A percentile compares a stretch with the other conserved stretches of the same genome.
These are phyloP conservation scores for Drosophila nigrodunni DNA, from an alignment of 1,140 invertebrate genomes.

Conservation along the genomic window DNA sequence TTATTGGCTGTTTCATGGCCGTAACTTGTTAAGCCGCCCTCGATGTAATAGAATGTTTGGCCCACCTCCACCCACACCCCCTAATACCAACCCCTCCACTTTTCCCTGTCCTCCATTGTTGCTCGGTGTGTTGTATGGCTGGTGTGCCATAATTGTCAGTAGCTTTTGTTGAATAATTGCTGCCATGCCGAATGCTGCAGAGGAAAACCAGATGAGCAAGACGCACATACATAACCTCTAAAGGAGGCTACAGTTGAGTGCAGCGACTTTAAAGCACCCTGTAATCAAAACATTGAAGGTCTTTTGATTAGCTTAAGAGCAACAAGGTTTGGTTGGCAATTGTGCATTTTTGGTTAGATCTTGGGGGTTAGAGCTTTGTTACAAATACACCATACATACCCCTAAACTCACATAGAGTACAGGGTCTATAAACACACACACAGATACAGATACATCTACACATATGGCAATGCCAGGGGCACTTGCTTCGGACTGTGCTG, in stretches of 20 bases:
- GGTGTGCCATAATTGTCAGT: slow-evolving; percentile 81
- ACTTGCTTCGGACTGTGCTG: slow-evolving; percentile 32
- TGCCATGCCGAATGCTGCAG: slow-evolving; percentile 76
- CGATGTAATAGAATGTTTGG: slow-evolving; percentile 8
- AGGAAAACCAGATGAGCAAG: slow-evolving; percentile 51
- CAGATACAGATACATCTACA: neutral
- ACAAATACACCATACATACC: neutral
- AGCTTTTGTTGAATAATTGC: slow-evolving; percentile 82
- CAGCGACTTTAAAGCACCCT: no score
- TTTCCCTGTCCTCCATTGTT: slow-evolving; percentile 8
- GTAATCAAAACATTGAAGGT: no score
- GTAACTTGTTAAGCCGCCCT: slow-evolving; percentile 35
- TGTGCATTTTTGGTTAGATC: no score
- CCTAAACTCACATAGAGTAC: neutral
- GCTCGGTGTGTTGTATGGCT: slow-evolving; percentile 58
- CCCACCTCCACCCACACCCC: neutral
- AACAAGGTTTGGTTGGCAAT: no score
- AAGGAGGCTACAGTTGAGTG: no score
- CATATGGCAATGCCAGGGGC: slow-evolving; percentile 43
- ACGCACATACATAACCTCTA: slow-evolving; percentile 10
- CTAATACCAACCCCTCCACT: neutral
- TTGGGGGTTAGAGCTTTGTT: no score
- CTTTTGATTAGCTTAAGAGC: no score
- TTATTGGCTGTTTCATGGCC: neutral
- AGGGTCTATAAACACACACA: neutral